Conservation (phyloP, 2,113 vertebrate species). For the Scomber japonicus region DNA sequence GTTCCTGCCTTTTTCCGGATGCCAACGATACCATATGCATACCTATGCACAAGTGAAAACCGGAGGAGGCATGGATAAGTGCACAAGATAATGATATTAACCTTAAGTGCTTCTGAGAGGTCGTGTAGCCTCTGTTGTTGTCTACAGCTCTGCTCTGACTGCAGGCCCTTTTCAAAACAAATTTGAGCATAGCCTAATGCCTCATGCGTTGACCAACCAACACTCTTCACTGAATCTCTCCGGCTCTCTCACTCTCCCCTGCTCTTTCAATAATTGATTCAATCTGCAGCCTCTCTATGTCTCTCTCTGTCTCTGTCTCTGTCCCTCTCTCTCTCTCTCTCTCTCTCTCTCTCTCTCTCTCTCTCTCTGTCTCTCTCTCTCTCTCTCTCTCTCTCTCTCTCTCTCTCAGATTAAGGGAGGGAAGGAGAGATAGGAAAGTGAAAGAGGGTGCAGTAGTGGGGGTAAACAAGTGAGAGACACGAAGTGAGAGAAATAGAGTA, state of each 20-base stretch:
- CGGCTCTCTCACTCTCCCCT: slow-evolving; percentile 35
- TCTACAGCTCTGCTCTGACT: slow-evolving; percentile 22
- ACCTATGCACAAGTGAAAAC: slow-evolving; percentile 40
- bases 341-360: slow-evolving; percentile 67
- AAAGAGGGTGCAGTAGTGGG: slow-evolving; percentile 34
- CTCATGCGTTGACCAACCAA: slow-evolving; percentile 56
- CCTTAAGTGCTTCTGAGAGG: slow-evolving; percentile 74
- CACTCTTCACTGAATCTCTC: slow-evolving; percentile 67
- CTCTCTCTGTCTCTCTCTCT: slow-evolving; percentile 62
- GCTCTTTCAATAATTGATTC: slow-evolving; percentile 78
- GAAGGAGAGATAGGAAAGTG: slow-evolving; percentile 32
- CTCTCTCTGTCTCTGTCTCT: slow-evolving; percentile 31
- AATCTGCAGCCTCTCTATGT: slow-evolving; percentile 68
- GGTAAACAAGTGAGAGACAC: slow-evolving; percentile 47
- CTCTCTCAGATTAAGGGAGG: slow-evolving; percentile 58
- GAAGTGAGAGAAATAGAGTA: slow-evolving; percentile 30
- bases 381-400: slow-evolving; percentile 66
- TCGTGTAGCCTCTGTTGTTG: slow-evolving; percentile 9
- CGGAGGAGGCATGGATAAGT: slow-evolving; percentile 29
- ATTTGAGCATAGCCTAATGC: slow-evolving; percentile 61
- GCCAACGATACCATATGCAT: slow-evolving; percentile 18
- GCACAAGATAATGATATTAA: slow-evolving; percentile 64
- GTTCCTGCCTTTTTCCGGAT: not conserved
- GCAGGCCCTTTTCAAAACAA: slow-evolving; percentile 54
- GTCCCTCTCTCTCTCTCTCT: slow-evolving; percentile 51